These are phyloP conservation scores for Marronus borbonicus DNA, from an alignment of 2,888 invertebrate genomes.

Conservation along the genomic window DNA sequence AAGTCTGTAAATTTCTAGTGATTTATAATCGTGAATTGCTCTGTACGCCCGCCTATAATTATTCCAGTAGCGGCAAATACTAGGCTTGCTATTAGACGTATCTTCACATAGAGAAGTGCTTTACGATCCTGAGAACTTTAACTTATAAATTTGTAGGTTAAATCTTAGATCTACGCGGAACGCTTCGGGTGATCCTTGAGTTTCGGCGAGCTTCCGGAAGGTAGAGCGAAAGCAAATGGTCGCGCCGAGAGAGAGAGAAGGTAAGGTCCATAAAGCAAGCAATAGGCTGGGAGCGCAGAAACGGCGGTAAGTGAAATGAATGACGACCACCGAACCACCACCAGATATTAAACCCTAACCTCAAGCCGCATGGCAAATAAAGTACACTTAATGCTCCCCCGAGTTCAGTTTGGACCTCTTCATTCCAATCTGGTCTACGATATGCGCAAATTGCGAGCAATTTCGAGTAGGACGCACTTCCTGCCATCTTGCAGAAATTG, in stretches of 20 bases:
- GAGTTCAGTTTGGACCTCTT: slow-evolving; percentile 61
- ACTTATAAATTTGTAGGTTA: slow-evolving; percentile 49
- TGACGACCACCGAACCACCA: slow-evolving; percentile 69
- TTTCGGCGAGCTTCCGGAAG: slow-evolving; percentile 27
- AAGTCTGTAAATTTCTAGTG: no score
- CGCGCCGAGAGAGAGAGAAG: slow-evolving; percentile 50
- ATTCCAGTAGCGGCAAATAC: slow-evolving; percentile 22
- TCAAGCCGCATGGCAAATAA: slow-evolving; percentile 68
- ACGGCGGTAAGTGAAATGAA: slow-evolving; percentile 68
- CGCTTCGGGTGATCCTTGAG: slow-evolving; percentile 36
- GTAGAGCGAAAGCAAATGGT: slow-evolving; percentile 24
- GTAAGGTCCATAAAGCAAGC: slow-evolving; percentile 64
- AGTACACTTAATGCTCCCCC: slow-evolving; percentile 67
- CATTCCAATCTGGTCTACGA: slow-evolving; percentile 59
- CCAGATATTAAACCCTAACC: slow-evolving; percentile 69
- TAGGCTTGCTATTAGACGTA: slow-evolving; percentile 23
- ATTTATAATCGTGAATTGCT: background rate
- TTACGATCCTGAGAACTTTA: slow-evolving; percentile 43
- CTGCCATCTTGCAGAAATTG: slow-evolving; percentile 44
- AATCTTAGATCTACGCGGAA: slow-evolving; percentile 47
- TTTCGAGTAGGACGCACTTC: slow-evolving; percentile 45
- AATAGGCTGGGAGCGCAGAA: slow-evolving; percentile 61
- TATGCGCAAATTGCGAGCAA: slow-evolving; percentile 55
- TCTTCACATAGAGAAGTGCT: slow-evolving; percentile 45
- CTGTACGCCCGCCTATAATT: slow-evolving; percentile 21